These are phyloP conservation scores for Drosophila formosana DNA, from an alignment of 2,888 invertebrate genomes.

Conservation along the genomic window DNA sequence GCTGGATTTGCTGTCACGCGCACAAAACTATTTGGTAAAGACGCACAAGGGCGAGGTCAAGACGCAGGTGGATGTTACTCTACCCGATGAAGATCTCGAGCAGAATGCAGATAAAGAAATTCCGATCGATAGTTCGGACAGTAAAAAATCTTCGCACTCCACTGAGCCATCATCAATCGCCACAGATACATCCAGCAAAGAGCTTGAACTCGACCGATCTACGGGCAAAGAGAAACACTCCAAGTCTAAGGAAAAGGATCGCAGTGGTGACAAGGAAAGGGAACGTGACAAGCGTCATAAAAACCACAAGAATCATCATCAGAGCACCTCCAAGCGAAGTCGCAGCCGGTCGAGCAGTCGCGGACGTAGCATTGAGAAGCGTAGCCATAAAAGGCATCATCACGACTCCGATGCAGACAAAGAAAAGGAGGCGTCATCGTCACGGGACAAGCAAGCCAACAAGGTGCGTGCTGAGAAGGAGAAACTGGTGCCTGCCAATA, in stretches of 20 bases:
- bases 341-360: constrained; percentile 82
- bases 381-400: constrained; percentile 68
- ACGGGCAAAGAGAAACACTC: constrained; percentile 17
- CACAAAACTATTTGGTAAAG: constrained; percentile 94
- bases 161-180: constrained; percentile 16
- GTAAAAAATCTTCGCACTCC: constrained; percentile 27
- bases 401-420: constrained; percentile 51
- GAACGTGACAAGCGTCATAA: constrained; percentile 77
- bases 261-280: constrained; percentile 58
- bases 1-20: constrained; percentile 91
- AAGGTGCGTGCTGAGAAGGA: constrained; percentile 40
- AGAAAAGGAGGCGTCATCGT: constrained; percentile 48
- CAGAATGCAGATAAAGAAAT: constrained; percentile 14
- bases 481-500: constrained; percentile 43
- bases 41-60: constrained; percentile 96
- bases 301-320: constrained; percentile 77
- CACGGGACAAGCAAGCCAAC: constrained; percentile 34
- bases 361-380: constrained; percentile 79
- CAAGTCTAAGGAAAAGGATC: constrained; percentile 49
- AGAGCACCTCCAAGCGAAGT: constrained; percentile 76
- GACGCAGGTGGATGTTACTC: constrained; percentile 87
- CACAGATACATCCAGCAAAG: constrained; percentile 44
- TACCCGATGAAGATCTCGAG: constrained; percentile 86
- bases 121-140: constrained; percentile 14
- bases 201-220: constrained; percentile 38